Conservation (phyloP, 2,113 vertebrate genomes). For the Oophaga pumilio region DNA sequence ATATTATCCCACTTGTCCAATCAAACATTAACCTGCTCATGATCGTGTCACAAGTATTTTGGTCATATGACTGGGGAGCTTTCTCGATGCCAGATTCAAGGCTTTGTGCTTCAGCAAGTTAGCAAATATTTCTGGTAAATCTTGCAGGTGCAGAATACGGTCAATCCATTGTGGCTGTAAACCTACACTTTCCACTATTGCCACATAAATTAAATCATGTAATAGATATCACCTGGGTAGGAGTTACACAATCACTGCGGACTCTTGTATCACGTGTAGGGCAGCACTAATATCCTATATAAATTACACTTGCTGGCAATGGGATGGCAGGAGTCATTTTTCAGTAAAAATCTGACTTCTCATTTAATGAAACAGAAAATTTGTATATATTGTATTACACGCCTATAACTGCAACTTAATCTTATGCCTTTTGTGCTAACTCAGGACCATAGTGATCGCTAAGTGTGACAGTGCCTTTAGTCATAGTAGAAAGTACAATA, state of each 20-base stretch:
- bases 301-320: no score
- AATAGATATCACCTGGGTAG: not conserved
- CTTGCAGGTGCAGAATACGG: not conserved
- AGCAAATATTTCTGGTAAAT: slow-evolving; percentile 30
- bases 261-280: not conserved
- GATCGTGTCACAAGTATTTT: slow-evolving; percentile 54
- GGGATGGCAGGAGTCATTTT: no score
- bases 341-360: no score
- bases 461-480: no score
- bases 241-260: not conserved
- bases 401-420: no score
- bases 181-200: not conserved
- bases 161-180: not conserved
- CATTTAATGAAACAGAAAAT: no score
- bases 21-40: slow-evolving; percentile 65
- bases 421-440: no score
- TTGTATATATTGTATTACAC: no score
- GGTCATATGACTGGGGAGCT: slow-evolving; percentile 52
- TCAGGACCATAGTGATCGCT: no score
- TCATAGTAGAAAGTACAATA: no score
- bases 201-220: not conserved
- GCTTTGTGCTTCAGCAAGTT: not conserved
- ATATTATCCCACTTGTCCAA: slow-evolving; percentile 24
- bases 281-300: no score
- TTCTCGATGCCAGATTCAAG: slow-evolving; percentile 5